Percentiles rank a stretch among this genome's conserved stretches.
These are phyloP conservation scores for Criorhina ranunculi DNA, from an alignment of 2,888 invertebrate species.

Conservation along the genomic window DNA sequence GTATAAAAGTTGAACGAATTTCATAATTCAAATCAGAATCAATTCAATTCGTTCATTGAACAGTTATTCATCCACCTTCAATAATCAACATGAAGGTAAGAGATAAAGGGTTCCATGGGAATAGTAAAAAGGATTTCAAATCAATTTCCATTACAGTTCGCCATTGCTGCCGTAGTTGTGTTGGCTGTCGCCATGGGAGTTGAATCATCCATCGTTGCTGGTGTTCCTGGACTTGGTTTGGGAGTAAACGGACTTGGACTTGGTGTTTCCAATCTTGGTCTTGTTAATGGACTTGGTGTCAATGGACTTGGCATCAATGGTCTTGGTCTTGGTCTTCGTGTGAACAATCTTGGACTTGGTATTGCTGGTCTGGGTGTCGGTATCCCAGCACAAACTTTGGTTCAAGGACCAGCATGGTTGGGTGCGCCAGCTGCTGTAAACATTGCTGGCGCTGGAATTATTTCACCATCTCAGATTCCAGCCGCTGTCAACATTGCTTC, in stretches of 20 bases:
- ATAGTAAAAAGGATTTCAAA: not conserved
- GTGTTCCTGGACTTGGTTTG: conserved; percentile 9
- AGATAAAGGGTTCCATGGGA: not conserved
- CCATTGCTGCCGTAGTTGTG: conserved; percentile 81
- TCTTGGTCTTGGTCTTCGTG: no score
- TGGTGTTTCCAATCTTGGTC: conserved; percentile 1
- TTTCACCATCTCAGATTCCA: conserved; percentile 6
- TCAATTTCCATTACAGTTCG: conserved; percentile 79
- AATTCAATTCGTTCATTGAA: conserved; percentile 37
- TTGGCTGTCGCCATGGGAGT: conserved; percentile 82
- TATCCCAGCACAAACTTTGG: conserved; percentile 46
- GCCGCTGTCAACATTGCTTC: conserved; percentile 33
- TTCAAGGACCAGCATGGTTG: conserved; percentile 67
- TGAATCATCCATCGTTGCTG: conserved; percentile 80
- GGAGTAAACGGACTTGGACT: conserved; percentile 4
- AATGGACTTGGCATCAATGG: conserved; percentile 4
- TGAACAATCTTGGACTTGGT: conserved; percentile 18
- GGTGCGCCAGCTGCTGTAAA: conserved; percentile 41
- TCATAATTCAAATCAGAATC: conserved; percentile 42
- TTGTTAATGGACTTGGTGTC: conserved; percentile 4
- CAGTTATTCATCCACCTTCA: conserved; percentile 77
- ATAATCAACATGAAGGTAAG: conserved; percentile 72
- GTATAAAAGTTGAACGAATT: conserved; percentile 47
- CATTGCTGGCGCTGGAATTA: conserved; percentile 37
- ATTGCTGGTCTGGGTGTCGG: conserved; percentile 1